Conservation (phyloP, 2,797 vertebrate species). For the Micrastur ruficollis region DNA sequence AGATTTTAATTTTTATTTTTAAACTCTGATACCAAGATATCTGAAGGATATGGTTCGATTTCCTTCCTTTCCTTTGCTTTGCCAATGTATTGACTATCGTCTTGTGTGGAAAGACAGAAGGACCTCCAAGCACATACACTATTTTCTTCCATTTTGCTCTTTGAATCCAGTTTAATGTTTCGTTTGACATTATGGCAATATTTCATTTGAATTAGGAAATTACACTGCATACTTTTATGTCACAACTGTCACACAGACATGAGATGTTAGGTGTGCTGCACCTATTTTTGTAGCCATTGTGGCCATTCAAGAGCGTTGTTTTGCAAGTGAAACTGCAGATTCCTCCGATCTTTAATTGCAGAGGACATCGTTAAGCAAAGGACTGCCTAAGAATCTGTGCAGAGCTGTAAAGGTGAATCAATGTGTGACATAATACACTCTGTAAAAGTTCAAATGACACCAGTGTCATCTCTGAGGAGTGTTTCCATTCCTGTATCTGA, state of each 20-base stretch:
- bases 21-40: not conserved
- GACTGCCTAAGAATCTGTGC: not conserved
- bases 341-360: not conserved
- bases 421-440: not conserved
- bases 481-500: not conserved
- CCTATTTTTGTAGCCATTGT: not conserved
- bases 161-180: not conserved
- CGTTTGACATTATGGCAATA: rapidly evolving
- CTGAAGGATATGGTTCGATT: not conserved
- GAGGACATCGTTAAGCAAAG: not conserved
- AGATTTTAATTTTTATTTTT: not conserved
- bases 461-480: not conserved
- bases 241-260: not conserved
- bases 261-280: not conserved
- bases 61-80: not conserved
- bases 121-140: not conserved
- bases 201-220: not conserved
- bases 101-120: not conserved
- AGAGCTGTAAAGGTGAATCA: not conserved
- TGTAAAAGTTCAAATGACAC: not conserved
- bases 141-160: not conserved
- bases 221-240: not conserved
- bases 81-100: not conserved
- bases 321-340: not conserved
- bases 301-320: not conserved